Evolutionary conservation across 2,888 invertebrate species (phyloP), one percentile per base, ranked within the genome.

Genomic region (Aphidius colemani): DNA sequence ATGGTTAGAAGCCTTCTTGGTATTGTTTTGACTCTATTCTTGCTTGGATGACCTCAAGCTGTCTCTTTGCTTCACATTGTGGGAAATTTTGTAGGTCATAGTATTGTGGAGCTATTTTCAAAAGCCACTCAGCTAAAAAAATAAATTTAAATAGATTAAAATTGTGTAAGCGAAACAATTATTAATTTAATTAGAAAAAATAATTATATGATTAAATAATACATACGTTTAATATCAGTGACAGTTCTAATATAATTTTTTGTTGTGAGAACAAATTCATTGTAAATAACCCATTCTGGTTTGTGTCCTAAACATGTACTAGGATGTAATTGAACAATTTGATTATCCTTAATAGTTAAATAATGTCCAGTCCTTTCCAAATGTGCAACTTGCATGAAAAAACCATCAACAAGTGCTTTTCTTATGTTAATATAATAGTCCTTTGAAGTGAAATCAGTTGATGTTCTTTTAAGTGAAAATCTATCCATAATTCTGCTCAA

Each of bases 331-430:
- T 98, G 98, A 1, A 99, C 99, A 67, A 96, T 91, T 85, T 99
- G 99, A 85, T 98, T 98, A 85, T 99, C 99, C 82, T 99, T 99
- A 70, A 98, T 96, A 3, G 99, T 99, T 70, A 98, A 86, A 83
- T 99, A 99, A 84, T 98, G 97, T 0, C 99, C 99, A 0, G 95
- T 98, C 61, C 98, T 87, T 82, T 99, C 99, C 72, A 99, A 84
- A 85, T 99, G 99, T 0, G 98, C 99, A 11, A 98, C 93, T 90
- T 99, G 99, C 99, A 99, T 99, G 81, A 99, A 99, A 85, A 98
- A 99, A 63, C 99, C 99, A 72, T 97, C 93, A 13, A 99, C 98
- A 43, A 99, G 88, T 0, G 99, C 98, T 85, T 98, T 99, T 69
- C 99, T 88, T 77, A 99, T 99, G 83, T 99, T 99, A 59, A 98